A percentile compares a stretch with the other conserved stretches of the same genome.
Conservation (phyloP, 2,888 invertebrate genomes). For the Acleris laterana region DNA sequence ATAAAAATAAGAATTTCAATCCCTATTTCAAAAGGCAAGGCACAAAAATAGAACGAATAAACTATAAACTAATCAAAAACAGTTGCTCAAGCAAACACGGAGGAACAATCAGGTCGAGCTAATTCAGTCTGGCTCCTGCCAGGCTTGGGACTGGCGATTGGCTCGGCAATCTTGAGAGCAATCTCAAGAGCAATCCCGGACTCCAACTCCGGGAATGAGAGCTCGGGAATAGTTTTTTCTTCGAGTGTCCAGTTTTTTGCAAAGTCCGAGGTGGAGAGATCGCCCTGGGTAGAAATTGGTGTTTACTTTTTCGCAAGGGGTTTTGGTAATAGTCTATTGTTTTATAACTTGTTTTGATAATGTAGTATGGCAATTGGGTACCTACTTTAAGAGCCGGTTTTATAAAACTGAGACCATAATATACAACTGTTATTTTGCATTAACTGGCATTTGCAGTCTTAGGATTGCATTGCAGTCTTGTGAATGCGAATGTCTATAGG, state of each 20-base stretch:
- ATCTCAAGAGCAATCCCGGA: conserved; percentile 19
- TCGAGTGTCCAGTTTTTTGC: conserved; percentile 31
- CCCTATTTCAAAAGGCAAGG: no score
- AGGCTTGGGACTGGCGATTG: conserved; percentile 23
- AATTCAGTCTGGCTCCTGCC: neutral
- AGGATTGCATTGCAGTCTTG: no score
- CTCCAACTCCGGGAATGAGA: conserved; percentile 23
- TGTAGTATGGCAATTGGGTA: neutral
- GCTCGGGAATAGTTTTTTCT: conserved; percentile 26
- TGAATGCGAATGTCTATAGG: no score
- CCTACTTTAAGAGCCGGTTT: no score
- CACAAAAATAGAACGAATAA: no score
- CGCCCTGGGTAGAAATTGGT: conserved; percentile 15
- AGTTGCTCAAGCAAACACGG: neutral
- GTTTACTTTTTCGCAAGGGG: neutral
- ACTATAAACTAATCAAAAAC: neutral
- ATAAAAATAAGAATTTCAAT: no score
- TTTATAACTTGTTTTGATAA: neutral
- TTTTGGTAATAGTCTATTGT: neutral
- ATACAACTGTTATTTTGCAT: no score
- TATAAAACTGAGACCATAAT: no score
- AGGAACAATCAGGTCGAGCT: neutral
- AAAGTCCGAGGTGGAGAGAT: conserved; percentile 12
- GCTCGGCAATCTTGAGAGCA: conserved; percentile 20
- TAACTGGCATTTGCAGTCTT: no score